These are phyloP conservation scores for Drosophila simulans DNA, from an alignment of 1,140 invertebrate species.

Conservation along the genomic window DNA sequence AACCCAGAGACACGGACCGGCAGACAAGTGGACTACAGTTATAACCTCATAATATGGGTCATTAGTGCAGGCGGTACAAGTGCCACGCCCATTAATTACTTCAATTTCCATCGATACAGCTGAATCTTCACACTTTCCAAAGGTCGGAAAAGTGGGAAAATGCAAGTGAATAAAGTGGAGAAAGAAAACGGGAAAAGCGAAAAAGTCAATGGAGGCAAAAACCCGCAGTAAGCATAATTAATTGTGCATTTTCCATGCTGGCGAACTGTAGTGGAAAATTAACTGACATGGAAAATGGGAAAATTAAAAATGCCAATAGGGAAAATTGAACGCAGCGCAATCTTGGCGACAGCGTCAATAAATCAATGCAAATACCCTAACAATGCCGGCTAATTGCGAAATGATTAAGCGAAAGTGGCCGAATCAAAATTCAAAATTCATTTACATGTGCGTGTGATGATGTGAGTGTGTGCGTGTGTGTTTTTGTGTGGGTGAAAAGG, in stretches of 20 bases:
- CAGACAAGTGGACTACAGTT: constrained; percentile 6
- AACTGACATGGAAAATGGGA: constrained; percentile 36
- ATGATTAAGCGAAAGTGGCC: constrained; percentile 65
- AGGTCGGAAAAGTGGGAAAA: constrained; percentile 13
- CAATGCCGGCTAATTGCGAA: constrained; percentile 62
- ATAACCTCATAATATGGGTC: constrained; percentile 63
- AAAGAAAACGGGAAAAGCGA: constrained; percentile 15
- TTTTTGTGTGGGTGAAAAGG: neutral
- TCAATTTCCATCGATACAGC: constrained; percentile 50
- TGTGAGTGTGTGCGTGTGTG: neutral
- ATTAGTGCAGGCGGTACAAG: constrained; percentile 51
- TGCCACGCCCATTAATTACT: constrained; percentile 62
- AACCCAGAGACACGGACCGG: neutral
- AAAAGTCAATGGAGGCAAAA: constrained; percentile 2
- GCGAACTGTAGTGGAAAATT: constrained; percentile 26
- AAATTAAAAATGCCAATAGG: constrained; percentile 17
- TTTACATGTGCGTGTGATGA: constrained; percentile 22
- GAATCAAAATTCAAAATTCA: constrained; percentile 55
- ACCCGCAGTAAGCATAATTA: constrained; percentile 52
- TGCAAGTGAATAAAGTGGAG: neutral
- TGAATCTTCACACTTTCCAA: constrained; percentile 50
- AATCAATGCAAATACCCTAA: constrained; percentile 40
- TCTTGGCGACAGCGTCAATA: constrained; percentile 33
- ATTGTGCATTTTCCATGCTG: constrained; percentile 53
- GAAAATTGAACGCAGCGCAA: constrained; percentile 3